Percentiles rank a stretch among this genome's conserved stretches.
Evolutionary conservation across 2,797 vertebrate species (phyloP).

Genomic region (Falco naumanni): DNA sequence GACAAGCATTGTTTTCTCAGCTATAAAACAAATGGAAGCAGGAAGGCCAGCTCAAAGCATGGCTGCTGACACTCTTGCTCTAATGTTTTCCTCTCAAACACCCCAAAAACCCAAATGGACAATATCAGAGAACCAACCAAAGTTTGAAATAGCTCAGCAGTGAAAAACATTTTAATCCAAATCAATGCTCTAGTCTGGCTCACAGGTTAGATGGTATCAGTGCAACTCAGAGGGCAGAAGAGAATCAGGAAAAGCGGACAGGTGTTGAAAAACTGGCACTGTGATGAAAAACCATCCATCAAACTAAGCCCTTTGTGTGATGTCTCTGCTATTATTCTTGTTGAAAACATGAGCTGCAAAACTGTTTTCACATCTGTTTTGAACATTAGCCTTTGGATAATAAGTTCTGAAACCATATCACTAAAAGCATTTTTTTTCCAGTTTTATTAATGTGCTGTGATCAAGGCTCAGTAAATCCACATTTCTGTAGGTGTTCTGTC

Average conservation of each 20-base stretch:
- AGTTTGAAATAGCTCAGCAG: not conserved
- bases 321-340: not conserved
- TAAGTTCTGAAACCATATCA: not conserved
- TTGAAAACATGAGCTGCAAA: not conserved
- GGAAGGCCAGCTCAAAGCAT: not conserved
- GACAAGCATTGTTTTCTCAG: conserved; percentile 1
- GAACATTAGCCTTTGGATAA: not conserved
- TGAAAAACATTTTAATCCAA: not conserved
- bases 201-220: not conserved
- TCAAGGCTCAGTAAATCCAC: not conserved
- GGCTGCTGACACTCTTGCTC: not conserved
- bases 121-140: not conserved
- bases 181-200: not conserved
- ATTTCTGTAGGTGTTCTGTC: not conserved
- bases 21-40: conserved; percentile 36
- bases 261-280: not conserved
- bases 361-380: not conserved
- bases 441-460: not conserved
- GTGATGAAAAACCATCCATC: not conserved
- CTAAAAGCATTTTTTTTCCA: not conserved
- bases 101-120: conserved; percentile 6
- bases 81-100: not conserved
- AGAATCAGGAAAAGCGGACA: not conserved
- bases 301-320: not conserved
- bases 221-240: not conserved